phyloP scores from a whole-genome alignment of 2,113 vertebrate genomes.

The Hiodon tergisus region DNA sequence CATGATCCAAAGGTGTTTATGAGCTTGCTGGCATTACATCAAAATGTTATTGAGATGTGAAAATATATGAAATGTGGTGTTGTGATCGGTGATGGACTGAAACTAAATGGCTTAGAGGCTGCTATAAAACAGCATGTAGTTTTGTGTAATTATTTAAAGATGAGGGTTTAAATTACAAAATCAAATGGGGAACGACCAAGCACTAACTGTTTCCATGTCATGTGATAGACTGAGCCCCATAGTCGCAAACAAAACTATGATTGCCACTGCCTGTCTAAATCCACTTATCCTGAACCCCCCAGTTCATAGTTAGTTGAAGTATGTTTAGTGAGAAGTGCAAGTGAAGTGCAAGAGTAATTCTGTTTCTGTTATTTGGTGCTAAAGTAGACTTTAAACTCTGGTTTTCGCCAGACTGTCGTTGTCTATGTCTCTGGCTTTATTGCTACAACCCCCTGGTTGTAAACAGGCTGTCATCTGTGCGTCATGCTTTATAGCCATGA shows the following conservation, averaged over 20 bases:
- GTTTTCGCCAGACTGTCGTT: too few species aligned
- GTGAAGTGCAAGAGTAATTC: too few species aligned
- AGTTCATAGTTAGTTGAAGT: background rate
- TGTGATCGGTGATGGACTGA: slow-evolving; percentile 40
- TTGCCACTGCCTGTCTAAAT: background rate
- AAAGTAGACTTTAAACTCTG: too few species aligned
- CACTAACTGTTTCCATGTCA: background rate
- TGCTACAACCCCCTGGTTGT: too few species aligned
- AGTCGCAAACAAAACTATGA: background rate
- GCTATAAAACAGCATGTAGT: too few species aligned
- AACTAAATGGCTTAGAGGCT: slow-evolving; percentile 16
- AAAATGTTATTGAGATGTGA: slow-evolving; percentile 47
- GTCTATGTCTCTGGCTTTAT: too few species aligned
- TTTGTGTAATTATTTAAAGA: background rate
- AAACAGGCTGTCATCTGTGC: too few species aligned
- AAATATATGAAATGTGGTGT: slow-evolving; percentile 47
- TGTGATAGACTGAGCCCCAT: background rate
- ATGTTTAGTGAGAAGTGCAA: too few species aligned
- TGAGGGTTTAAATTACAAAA: background rate
- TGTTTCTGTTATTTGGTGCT: too few species aligned
- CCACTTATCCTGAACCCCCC: background rate
- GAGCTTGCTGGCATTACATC: slow-evolving; percentile 46
- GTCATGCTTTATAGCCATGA: too few species aligned
- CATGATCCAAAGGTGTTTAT: slow-evolving; percentile 48
- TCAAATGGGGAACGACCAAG: background rate